Conservation (phyloP, 2,888 invertebrate species). For the Tubulanus polymorphus region DNA sequence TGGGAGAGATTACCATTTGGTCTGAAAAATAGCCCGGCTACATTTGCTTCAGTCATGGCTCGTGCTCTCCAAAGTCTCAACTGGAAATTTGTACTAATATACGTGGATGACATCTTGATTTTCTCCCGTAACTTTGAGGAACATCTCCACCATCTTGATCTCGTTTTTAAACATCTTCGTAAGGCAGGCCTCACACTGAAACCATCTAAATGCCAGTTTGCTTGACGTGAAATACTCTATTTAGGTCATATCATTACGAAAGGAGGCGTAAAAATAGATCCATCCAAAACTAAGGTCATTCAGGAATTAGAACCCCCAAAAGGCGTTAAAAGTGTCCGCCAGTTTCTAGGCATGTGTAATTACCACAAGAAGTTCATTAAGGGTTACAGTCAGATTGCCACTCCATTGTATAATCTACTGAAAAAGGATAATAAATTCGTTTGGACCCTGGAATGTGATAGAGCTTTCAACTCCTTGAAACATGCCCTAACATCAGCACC, state of each 20-base stretch:
- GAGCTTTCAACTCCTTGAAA: constrained; percentile 39
- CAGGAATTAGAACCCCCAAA: constrained; percentile 11
- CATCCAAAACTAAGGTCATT: constrained; percentile 13
- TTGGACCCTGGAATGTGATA: constrained; percentile 34
- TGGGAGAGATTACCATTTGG: constrained; percentile 24
- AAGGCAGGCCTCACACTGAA: constrained; percentile 20
- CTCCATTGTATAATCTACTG: constrained; percentile 36
- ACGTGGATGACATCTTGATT: constrained; percentile 24
- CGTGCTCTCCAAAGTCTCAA: constrained; percentile 17
- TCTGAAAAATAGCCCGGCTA: constrained; percentile 19
- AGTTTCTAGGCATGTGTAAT: constrained; percentile 29
- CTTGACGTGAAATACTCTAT: constrained; percentile 15
- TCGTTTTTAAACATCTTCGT: constrained; percentile 17
- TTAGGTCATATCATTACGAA: constrained; percentile 21
- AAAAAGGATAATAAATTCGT: constrained; percentile 28
- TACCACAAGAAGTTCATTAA: constrained; percentile 48
- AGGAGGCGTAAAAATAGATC: constrained; percentile 19
- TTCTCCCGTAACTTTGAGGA: constrained; percentile 18
- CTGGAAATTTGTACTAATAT: constrained; percentile 23
- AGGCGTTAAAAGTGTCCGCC: constrained; percentile 9
- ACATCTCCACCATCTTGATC: constrained; percentile 16
- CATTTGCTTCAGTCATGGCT: constrained; percentile 20
- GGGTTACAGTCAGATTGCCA: constrained; percentile 28
- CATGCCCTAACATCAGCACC: constrained; percentile 20
- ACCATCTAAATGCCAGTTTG: constrained; percentile 22